Evolutionary conservation across 2,888 invertebrate species (phyloP), one percentile per base, ranked within the genome.

Genomic region (Sinotaia quadrata): DNA sequence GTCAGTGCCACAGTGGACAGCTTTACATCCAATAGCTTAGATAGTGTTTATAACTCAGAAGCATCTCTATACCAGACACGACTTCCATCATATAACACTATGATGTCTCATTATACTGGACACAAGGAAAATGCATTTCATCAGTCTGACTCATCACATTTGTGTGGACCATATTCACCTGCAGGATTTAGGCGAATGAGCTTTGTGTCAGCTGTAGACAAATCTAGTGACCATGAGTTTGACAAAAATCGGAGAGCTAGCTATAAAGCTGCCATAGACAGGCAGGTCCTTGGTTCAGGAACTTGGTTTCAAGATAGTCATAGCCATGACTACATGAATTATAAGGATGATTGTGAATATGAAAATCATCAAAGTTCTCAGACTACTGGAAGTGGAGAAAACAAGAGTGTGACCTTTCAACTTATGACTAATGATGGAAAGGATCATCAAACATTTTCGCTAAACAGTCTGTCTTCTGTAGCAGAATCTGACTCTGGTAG

Each of bases 201-300:
- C 52, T 74, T 72, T 56, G 75, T 78, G 56, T 74, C 77, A 31
- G 83, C 82, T 4, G 78, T 84, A 61, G 81, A 82, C 59, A 72
- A 75, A 27, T 65, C 65, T 1, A 65, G 56, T 31, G 58, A 37
- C 0, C 12, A n/a, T 2, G 65, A 29, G 3, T 31, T 31, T 21
- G 56, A 65, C 24, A 44, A 44, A 44, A 54, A 44, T 37, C 65
- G 71, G 37, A 59, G 71, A 7, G 68, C 71, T 31, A 72, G 71
- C 44, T 72, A 66, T 36, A 47, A 57, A n/a, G 68, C 71, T 4
- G 71, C 71, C 3, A 65, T 72, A 49, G 71, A 72, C 44, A 54
- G 52, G 15, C 1, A 56, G n/a, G 54, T 41, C 34, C 56, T 56
- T 12, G 31, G 54, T 3, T 24, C 34, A 2, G 12, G 15, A 8